Conservation (phyloP, 2,797 vertebrate species). For the Ctenosaura bakeri region DNA sequence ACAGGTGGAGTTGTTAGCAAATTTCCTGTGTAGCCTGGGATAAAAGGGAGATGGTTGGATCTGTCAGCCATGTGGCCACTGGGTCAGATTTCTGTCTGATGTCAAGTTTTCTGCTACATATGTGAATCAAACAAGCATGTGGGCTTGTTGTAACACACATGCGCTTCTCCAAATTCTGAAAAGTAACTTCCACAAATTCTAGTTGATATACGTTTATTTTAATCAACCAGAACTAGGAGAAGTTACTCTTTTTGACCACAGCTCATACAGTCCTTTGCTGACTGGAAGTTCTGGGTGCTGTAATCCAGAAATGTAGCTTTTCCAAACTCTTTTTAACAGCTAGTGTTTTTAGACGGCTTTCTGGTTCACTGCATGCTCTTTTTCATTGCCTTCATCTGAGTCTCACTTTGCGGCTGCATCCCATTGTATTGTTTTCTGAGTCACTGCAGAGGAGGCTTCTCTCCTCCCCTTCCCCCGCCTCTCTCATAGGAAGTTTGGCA, state of each 20-base stretch:
- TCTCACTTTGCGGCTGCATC: background rate
- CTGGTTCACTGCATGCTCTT: background rate
- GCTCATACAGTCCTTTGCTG: no score
- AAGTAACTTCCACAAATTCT: no score
- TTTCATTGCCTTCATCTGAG: accelerated
- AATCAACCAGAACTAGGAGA: no score
- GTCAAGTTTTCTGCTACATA: slow-evolving; percentile 42
- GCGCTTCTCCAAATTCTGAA: no score
- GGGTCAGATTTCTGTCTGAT: slow-evolving; percentile 29
- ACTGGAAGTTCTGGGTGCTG: no score
- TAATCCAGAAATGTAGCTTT: no score
- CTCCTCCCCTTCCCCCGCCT: background rate
- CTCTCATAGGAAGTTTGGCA: slow-evolving; percentile 16
- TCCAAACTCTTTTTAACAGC: no score
- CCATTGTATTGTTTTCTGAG: background rate
- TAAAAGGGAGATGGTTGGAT: background rate
- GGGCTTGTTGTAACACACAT: no score
- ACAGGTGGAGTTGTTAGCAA: background rate
- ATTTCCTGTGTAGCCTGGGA: background rate
- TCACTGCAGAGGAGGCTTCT: background rate
- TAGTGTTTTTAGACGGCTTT: background rate
- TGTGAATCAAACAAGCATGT: background rate
- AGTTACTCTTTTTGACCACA: no score
- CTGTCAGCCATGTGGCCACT: slow-evolving; percentile 18
- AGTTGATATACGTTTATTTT: no score